Evolutionary conservation across 2,888 invertebrate genomes (phyloP).

Genomic region (Perizoma affinitatum): DNA sequence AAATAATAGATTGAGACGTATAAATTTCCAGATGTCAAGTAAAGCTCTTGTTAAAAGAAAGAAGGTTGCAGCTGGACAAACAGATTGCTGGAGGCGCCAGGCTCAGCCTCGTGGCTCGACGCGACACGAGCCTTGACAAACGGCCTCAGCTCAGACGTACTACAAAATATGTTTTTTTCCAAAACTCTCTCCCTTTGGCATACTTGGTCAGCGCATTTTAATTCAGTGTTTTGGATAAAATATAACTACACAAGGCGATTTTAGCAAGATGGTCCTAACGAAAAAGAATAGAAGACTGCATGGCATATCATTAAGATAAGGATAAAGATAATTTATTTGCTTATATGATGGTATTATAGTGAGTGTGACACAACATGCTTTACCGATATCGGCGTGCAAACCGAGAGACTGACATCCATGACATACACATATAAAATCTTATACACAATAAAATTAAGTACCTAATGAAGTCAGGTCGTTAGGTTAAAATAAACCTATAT

Average conservation of each 20-base stretch:
- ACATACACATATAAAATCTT: no score
- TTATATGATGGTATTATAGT: no score
- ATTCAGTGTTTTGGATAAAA: conserved; percentile 14
- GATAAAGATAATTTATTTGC: no score
- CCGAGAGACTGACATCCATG: no score
- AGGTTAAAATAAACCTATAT: no score
- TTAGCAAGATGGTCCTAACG: no score
- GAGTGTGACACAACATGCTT: no score
- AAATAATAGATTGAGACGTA: conserved; percentile 58
- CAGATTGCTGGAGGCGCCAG: conserved; percentile 66
- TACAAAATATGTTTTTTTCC: conserved; percentile 59
- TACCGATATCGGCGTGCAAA: no score
- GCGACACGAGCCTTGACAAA: conserved; percentile 57
- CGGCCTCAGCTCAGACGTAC: conserved; percentile 54
- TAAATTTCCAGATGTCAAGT: conserved; percentile 66
- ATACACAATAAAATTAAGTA: no score
- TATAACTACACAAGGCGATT: neutral
- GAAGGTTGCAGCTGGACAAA: conserved; percentile 77
- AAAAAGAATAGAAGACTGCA: no score
- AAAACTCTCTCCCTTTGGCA: conserved; percentile 45
- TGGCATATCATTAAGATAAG: no score
- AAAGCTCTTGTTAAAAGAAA: conserved; percentile 73
- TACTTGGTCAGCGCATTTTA: conserved; percentile 40
- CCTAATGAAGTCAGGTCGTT: no score
- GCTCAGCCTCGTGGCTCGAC: conserved; percentile 32